Percentiles rank a stretch among this genome's conserved stretches.
Conservation (phyloP, 2,113 vertebrate species). For the Marcusenius ussheri region DNA sequence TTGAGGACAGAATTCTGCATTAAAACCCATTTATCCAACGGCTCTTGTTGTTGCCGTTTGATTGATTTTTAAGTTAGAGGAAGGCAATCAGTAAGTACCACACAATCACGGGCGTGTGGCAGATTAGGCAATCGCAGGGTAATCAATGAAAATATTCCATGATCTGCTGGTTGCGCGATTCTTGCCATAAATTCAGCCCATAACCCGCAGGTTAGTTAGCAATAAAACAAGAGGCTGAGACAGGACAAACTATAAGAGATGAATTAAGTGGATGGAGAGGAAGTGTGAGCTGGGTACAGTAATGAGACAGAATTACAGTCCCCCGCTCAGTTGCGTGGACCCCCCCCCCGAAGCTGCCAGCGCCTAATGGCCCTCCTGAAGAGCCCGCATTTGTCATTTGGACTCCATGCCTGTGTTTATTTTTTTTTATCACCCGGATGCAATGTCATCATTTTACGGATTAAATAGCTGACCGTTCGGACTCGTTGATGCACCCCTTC, state of each 20-base stretch:
- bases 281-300: conserved; percentile 62
- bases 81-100: conserved; percentile 97
- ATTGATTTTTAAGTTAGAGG: conserved; percentile 99
- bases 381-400: conserved; percentile 61
- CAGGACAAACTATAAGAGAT: conserved; percentile 89
- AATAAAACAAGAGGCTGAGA: conserved; percentile 87
- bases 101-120: conserved; percentile 94
- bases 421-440: conserved; percentile 66
- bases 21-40: conserved; percentile 79
- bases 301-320: conserved; percentile 80
- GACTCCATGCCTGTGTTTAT: conserved; percentile 64
- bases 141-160: conserved; percentile 99
- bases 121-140: conserved; percentile 96
- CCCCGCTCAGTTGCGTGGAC: conserved; percentile 57
- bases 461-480: conserved; percentile 39
- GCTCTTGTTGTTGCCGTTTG: conserved; percentile 81
- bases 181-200: conserved; percentile 83
- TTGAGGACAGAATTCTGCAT: conserved; percentile 69
- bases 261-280: conserved; percentile 83
- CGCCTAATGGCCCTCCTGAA: conserved; percentile 61
- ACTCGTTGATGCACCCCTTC: conserved; percentile 17
- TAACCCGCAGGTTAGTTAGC: conserved; percentile 83
- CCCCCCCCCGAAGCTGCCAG: conserved; percentile 59
- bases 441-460: conserved; percentile 64
- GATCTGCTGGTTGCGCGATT: conserved; percentile 89